Evolutionary conservation across 2,888 invertebrate species (phyloP), one percentile per base, ranked within the genome.

Genomic region (Pharmacophagus antenor): DNA sequence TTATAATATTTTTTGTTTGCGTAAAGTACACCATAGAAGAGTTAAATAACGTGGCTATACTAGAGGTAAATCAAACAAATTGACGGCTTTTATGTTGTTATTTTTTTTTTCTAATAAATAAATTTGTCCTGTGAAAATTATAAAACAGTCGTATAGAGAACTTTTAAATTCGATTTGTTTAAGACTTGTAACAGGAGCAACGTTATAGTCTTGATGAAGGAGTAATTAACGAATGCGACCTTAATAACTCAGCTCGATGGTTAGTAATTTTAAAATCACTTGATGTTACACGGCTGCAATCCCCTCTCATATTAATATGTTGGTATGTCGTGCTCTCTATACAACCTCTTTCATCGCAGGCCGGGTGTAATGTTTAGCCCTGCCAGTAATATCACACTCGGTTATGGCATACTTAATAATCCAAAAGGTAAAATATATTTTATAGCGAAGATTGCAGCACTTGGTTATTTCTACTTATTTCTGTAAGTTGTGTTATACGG

Each of bases 221-320:
- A n/a, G n/a, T n/a, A n/a, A n/a, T n/a, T 56, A 60, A 60, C 46
- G 23, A 56, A 27, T 47, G 23, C 56, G 61, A 56, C 61, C 52
- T 27, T 56, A 56, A 61, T 61, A 61, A 52, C 61, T 48, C 41
- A 37, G 17, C 42, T 31, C 48, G 56, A 56, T 56, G 56, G 37
- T 56, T 41, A 52, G 61, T 61, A 56, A 56, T 56, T 61, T 61
- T 52, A 61, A 61, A 56, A 61, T 61, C 61, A 42, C 56, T 56
- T 56, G 55, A 56, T 37, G 61, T 56, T 56, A 47, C 62, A 58
- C 44, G 51, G 47, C 61, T 61, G 55, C 60, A 60, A 62, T 62
- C 61, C 61, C 51, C 61, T 63, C 62, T 65, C 65, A 60, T 64
- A 64, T 67, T 67, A 69, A 67, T 31, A 31, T 66, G 64, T 63